Evolutionary conservation across 2,888 invertebrate species (phyloP).

Genomic region (Cephus pulcher): DNA sequence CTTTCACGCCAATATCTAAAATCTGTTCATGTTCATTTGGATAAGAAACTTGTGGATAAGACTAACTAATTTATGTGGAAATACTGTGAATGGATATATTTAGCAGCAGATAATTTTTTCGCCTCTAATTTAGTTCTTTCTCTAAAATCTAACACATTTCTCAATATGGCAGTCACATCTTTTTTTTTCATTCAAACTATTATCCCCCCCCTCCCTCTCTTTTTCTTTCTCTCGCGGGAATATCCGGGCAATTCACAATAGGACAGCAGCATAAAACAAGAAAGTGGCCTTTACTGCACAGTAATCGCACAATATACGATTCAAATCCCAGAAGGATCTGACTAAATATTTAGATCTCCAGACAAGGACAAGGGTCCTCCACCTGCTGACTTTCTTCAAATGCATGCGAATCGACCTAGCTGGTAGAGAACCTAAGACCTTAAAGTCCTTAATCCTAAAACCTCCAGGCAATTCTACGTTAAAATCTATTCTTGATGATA

Average conservation of each 20-base stretch:
- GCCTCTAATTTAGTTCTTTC: too few species aligned
- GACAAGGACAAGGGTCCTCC: constrained; percentile 22
- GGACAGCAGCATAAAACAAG: too few species aligned
- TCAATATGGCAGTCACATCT: too few species aligned
- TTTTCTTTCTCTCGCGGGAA: background rate
- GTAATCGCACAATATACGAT: background rate
- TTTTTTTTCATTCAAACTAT: too few species aligned
- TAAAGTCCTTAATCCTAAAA: constrained; percentile 39
- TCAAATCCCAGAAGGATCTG: constrained; percentile 37
- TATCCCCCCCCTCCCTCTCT: too few species aligned
- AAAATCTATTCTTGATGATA: background rate
- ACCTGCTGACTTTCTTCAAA: constrained; percentile 28
- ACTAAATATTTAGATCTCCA: constrained; percentile 47
- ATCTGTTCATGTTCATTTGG: too few species aligned
- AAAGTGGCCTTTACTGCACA: background rate
- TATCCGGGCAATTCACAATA: background rate
- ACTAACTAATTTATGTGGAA: too few species aligned
- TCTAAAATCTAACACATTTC: too few species aligned
- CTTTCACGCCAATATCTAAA: too few species aligned
- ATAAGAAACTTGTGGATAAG: too few species aligned
- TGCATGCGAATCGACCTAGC: constrained; percentile 14
- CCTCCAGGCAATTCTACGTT: constrained; percentile 29
- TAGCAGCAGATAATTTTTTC: too few species aligned
- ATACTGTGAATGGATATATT: too few species aligned
- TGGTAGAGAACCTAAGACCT: constrained; percentile 18